These are phyloP conservation scores for Semnornis frantzii DNA, from an alignment of 2,113 vertebrate genomes.

Conservation along the genomic window DNA sequence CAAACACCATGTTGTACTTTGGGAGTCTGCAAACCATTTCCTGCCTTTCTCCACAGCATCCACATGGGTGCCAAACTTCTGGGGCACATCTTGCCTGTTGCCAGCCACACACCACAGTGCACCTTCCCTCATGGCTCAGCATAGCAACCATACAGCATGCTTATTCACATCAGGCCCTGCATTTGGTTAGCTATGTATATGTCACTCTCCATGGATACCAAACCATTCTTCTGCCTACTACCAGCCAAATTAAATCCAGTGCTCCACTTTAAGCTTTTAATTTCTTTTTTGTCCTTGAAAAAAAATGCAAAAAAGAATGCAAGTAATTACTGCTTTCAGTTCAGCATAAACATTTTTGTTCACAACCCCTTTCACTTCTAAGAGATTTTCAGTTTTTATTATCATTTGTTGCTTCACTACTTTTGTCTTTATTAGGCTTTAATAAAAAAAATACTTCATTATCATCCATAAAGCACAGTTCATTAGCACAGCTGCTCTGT, in stretches of 20 bases:
- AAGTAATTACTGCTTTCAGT: not conserved
- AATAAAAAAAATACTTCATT: constrained; percentile 26
- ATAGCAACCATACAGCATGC: not conserved
- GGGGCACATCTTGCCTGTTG: not conserved
- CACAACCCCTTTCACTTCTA: constrained; percentile 17
- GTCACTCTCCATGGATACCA: constrained; percentile 12
- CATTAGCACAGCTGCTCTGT: constrained; percentile 21
- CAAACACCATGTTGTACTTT: not conserved
- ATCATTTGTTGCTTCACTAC: constrained; percentile 11
- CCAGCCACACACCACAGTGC: not conserved
- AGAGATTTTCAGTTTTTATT: constrained; percentile 7
- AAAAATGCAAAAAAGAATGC: not conserved
- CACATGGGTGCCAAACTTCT: not conserved
- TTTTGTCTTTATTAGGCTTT: constrained; percentile 35
- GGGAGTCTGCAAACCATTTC: not conserved
- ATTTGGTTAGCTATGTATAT: not conserved
- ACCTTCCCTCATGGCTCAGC: not conserved
- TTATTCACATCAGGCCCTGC: not conserved
- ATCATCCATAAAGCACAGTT: constrained; percentile 25
- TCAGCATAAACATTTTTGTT: constrained; percentile 4
- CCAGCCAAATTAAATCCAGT: not conserved
- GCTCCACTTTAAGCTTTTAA: not conserved
- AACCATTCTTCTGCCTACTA: not conserved
- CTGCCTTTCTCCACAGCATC: not conserved
- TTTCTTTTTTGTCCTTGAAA: not conserved